A percentile compares a stretch with the other conserved stretches of the same genome.
These are phyloP conservation scores for Ceryle rudis DNA, from an alignment of 2,797 vertebrate genomes.

Conservation along the genomic window DNA sequence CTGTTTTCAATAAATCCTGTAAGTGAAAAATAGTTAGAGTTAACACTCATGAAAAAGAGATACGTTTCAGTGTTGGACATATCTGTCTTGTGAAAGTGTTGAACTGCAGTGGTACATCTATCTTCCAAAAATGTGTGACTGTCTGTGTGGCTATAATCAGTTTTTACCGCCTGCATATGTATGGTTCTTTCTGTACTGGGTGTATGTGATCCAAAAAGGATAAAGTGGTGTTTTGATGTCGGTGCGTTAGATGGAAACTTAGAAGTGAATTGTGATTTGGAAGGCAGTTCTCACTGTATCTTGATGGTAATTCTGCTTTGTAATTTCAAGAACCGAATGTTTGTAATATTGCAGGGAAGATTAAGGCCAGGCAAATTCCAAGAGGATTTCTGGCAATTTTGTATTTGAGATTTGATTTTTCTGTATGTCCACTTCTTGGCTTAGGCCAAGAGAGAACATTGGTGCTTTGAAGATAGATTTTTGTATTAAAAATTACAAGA, in stretches of 20 bases:
- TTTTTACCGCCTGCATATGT: neutral
- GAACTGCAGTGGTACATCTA: neutral
- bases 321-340: neutral
- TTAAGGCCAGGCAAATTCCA: neutral
- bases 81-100: neutral
- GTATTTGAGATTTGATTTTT: fast-evolving
- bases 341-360: neutral
- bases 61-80: neutral
- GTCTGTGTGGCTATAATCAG: neutral
- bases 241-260: neutral
- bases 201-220: neutral
- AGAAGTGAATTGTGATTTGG: neutral
- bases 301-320: neutral
- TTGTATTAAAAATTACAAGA: neutral
- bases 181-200: neutral
- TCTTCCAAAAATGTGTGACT: neutral
- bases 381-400: neutral
- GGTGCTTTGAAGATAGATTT: neutral
- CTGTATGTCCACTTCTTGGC: neutral
- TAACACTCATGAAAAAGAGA: neutral
- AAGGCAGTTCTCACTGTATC: neutral
- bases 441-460: neutral
- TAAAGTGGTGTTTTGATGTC: neutral
- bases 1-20: neutral
- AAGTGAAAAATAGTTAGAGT: neutral